A percentile compares a stretch with the other conserved stretches of the same genome.
These are phyloP conservation scores for Eleginops maclovinus DNA, from an alignment of 2,113 vertebrate species.

Conservation along the genomic window DNA sequence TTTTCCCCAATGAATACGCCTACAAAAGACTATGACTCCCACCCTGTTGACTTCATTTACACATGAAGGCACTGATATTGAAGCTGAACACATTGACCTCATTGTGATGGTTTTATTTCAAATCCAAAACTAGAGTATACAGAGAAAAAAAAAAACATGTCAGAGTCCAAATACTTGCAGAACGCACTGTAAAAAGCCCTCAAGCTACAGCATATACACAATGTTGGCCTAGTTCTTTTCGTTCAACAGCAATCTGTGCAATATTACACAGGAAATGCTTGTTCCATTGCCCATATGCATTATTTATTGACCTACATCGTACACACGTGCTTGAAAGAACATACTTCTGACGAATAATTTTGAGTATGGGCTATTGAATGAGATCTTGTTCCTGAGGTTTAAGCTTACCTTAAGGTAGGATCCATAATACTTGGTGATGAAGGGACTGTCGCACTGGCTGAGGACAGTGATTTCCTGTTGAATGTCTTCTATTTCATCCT, in stretches of 20 bases:
- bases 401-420: constrained; percentile 96
- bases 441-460: constrained; percentile 98
- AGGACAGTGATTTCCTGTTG: constrained; percentile 99
- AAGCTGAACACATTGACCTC: constrained; percentile 2
- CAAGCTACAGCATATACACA: neutral
- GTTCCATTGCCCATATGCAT: constrained; percentile 52
- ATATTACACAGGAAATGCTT: constrained; percentile 36
- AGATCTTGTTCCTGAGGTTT: neutral
- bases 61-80: neutral
- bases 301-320: constrained; percentile 65
- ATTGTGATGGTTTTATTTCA: neutral
- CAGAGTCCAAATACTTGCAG: neutral
- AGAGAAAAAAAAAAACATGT: neutral
- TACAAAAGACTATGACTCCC: neutral
- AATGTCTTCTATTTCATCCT: constrained; percentile 99
- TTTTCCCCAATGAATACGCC: neutral
- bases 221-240: constrained; percentile 4
- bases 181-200: neutral
- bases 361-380: neutral
- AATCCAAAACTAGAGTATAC: neutral
- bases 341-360: constrained; percentile 21
- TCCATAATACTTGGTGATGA: constrained; percentile 98
- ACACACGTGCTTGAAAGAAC: constrained; percentile 30
- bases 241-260: constrained; percentile 12
- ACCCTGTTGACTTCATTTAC: neutral